These are phyloP conservation scores for Pipistrellus kuhlii DNA, from an alignment of 2,797 vertebrate genomes.

Conservation along the genomic window DNA sequence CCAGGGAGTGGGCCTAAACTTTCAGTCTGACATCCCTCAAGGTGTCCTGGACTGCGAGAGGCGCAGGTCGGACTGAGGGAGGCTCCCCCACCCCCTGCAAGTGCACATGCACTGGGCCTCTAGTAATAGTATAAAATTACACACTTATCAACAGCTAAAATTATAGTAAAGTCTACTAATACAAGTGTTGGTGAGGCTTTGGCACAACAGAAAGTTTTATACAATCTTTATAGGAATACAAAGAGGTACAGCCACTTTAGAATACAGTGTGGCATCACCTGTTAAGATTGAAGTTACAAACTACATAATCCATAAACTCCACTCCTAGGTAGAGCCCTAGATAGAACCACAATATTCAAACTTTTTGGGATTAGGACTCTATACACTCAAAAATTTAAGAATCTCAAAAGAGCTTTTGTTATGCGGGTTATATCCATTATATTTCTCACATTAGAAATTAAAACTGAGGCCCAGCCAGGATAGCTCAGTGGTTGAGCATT, in stretches of 20 bases:
- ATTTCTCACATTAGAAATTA: not conserved
- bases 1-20: too few relatives aligned
- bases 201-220: not conserved
- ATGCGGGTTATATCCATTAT: not conserved
- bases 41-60: too few relatives aligned
- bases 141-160: not conserved
- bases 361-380: not conserved
- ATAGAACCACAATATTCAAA: not conserved
- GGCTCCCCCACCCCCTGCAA: too few relatives aligned
- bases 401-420: not conserved
- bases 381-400: not conserved
- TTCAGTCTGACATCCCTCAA: too few relatives aligned
- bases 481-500: too few relatives aligned
- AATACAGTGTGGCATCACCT: not conserved
- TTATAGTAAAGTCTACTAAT: slow-evolving; percentile 3
- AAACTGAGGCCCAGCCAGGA: too few relatives aligned
- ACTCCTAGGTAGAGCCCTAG: not conserved
- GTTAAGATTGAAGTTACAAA: not conserved
- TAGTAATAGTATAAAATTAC: not conserved
- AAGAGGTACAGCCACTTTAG: not conserved
- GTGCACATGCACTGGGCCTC: too few relatives aligned
- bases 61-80: too few relatives aligned
- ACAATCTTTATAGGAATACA: not conserved
- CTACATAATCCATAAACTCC: not conserved
- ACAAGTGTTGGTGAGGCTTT: not conserved